Percentiles rank a stretch among this genome's conserved stretches.
These are phyloP conservation scores for Ellobium chinense DNA, from an alignment of 2,888 invertebrate genomes.

Conservation along the genomic window DNA sequence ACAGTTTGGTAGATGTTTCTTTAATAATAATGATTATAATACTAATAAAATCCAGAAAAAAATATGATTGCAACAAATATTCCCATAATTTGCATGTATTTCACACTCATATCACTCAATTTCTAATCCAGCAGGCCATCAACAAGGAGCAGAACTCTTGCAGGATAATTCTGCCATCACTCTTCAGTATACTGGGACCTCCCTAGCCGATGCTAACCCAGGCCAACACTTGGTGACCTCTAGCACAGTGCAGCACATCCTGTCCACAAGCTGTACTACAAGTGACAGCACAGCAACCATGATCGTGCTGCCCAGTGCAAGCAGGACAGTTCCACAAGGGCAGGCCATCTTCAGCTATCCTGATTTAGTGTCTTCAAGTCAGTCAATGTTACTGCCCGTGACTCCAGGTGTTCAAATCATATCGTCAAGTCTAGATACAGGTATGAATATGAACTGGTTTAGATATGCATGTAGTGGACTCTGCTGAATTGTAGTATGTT, in stretches of 20 bases:
- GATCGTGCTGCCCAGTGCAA: conserved; percentile 6
- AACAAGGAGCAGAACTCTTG: conserved; percentile 1
- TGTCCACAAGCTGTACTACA: not conserved
- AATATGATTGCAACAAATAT: too few species aligned
- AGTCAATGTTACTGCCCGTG: not conserved
- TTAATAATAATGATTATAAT: too few species aligned
- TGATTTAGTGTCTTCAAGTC: not conserved
- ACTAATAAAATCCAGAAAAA: not conserved
- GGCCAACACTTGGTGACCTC: not conserved
- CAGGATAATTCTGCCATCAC: not conserved
- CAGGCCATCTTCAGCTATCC: conserved; percentile 6
- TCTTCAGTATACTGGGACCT: not conserved
- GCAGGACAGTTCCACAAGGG: not conserved
- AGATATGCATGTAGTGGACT: too few species aligned
- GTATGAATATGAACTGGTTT: too few species aligned
- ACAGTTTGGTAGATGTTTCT: too few species aligned
- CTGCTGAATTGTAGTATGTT: too few species aligned
- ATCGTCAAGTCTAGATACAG: not conserved
- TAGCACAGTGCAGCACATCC: not conserved
- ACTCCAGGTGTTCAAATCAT: not conserved
- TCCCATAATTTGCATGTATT: too few species aligned
- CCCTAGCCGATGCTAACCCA: not conserved
- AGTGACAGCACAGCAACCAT: not conserved
- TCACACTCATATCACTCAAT: too few species aligned
- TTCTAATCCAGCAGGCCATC: not conserved